phyloP scores from a whole-genome alignment of 2,113 vertebrate genomes.

The Geothlypis trichas region DNA sequence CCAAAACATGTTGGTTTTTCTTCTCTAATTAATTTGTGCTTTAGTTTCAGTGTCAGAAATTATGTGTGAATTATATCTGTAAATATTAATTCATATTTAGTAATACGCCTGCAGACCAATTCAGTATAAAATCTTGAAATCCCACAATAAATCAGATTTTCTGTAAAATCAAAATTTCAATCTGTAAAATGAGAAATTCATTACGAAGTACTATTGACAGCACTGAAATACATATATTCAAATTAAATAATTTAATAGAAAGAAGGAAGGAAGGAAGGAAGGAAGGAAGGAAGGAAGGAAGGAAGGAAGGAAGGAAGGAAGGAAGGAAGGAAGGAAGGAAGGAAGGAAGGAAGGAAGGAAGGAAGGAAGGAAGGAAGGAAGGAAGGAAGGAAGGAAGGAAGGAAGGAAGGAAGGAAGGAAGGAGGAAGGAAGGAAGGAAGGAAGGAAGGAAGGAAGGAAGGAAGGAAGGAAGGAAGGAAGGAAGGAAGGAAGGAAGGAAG shows the following conservation, averaged over 20 bases:
- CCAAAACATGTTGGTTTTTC: neutral
- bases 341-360: neutral
- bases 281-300: too few relatives aligned
- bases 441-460: neutral
- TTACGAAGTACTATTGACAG: neutral
- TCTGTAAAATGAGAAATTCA: neutral
- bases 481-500: too few relatives aligned
- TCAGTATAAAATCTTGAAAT: neutral
- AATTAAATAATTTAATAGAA: neutral
- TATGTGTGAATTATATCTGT: neutral
- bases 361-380: neutral
- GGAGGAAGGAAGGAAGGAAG: neutral
- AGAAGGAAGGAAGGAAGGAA: neutral
- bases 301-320: neutral
- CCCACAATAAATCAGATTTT: neutral
- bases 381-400: too few relatives aligned
- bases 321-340: neutral
- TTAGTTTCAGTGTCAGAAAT: neutral
- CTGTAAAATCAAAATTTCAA: neutral
- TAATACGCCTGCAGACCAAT: accelerated
- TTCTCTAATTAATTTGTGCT: neutral
- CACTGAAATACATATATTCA: neutral
- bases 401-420: neutral
- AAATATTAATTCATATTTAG: neutral
- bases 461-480: neutral